A percentile compares a stretch with the other conserved stretches of the same genome.
These are phyloP conservation scores for Protaetia brevitarsis DNA, from an alignment of 1,140 invertebrate genomes.

Conservation along the genomic window DNA sequence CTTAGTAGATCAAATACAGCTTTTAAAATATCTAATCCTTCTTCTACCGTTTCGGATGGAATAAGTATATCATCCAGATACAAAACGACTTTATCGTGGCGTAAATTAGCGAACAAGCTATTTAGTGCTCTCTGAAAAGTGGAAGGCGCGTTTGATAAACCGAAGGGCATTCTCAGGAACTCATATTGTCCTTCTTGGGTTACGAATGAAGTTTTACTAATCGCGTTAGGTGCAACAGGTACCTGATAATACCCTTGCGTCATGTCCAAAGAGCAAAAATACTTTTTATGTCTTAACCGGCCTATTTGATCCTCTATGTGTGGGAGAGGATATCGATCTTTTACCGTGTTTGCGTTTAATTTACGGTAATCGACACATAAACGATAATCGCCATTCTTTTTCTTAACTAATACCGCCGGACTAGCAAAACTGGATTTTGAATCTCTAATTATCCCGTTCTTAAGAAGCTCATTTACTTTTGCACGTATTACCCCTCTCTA, in stretches of 20 bases:
- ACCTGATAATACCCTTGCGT: slow-evolving; percentile 24
- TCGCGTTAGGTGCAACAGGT: neutral
- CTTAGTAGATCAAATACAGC: neutral
- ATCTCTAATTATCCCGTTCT: slow-evolving; percentile 34
- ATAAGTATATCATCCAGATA: too few species aligned
- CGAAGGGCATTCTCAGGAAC: too few species aligned
- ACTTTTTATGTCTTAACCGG: neutral
- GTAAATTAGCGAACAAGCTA: neutral
- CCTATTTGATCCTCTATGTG: slow-evolving; percentile 30
- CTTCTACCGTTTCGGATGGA: too few species aligned
- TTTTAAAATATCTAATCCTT: neutral
- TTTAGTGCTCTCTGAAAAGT: neutral
- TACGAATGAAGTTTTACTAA: neutral
- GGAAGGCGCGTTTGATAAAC: neutral
- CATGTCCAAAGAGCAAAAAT: slow-evolving; percentile 10
- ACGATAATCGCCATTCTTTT: slow-evolving; percentile 50
- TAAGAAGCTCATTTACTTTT: slow-evolving; percentile 28
- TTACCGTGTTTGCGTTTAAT: slow-evolving; percentile 45
- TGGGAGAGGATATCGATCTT: slow-evolving; percentile 38
- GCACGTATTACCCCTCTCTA: neutral
- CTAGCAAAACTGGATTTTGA: slow-evolving; percentile 46
- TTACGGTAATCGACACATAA: slow-evolving; percentile 52
- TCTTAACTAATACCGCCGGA: slow-evolving; percentile 47
- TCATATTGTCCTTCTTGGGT: slow-evolving; percentile 2
- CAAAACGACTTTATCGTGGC: neutral